Conservation (phyloP, 2,888 invertebrate genomes). For the Nudaria mundana region DNA sequence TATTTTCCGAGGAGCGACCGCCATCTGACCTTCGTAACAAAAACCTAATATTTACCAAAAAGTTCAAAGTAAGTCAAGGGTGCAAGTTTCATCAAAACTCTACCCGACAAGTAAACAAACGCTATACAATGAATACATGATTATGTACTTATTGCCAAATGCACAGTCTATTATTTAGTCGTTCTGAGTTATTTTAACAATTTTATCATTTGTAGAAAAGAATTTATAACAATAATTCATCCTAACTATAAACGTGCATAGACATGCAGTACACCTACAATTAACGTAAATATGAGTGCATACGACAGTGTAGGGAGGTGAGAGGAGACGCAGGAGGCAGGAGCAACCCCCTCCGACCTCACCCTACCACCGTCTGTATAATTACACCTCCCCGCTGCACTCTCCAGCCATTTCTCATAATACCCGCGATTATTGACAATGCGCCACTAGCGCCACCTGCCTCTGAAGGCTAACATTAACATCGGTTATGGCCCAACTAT, state of each 20-base stretch:
- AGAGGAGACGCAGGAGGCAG: slow-evolving; percentile 12
- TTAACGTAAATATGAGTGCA: slow-evolving; percentile 58
- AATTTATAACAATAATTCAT: background rate
- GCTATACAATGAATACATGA: too few species aligned
- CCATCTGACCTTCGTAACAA: too few species aligned
- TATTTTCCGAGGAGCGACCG: too few species aligned
- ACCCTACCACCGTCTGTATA: slow-evolving; percentile 36
- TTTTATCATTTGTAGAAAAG: background rate
- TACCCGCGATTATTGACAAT: slow-evolving; percentile 57
- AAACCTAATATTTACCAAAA: too few species aligned
- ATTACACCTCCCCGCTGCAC: slow-evolving; percentile 40
- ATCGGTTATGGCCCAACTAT: slow-evolving; percentile 61
- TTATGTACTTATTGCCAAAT: too few species aligned
- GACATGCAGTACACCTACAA: slow-evolving; percentile 21
- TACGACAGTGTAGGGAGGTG: slow-evolving; percentile 41
- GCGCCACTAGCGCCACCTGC: slow-evolving; percentile 58
- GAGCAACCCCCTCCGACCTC: background rate
- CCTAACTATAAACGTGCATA: background rate
- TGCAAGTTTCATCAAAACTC: too few species aligned
- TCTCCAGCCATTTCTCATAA: slow-evolving; percentile 45
- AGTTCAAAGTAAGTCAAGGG: too few species aligned
- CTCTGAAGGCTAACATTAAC: slow-evolving; percentile 69
- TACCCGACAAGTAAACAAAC: too few species aligned
- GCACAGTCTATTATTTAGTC: too few species aligned
- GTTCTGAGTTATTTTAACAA: too few species aligned